Base-by-base conservation (phyloP, 1,140 invertebrate species). In the Bombus superbus region DNA sequence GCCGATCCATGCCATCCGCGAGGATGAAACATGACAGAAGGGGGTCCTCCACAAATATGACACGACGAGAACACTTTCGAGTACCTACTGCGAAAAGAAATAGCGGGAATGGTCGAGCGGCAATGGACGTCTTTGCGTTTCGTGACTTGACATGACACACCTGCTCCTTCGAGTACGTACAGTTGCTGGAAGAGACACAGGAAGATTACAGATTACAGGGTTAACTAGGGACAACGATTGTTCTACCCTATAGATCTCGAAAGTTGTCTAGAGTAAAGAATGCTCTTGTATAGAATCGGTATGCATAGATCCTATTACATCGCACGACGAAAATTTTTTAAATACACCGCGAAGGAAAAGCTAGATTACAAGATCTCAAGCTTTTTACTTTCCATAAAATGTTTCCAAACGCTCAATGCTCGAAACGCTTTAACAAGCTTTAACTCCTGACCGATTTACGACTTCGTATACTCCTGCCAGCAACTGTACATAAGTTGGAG, bases 91-190 rank as follows among this genome's bases (percentile, higher is more conserved):
- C 44, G 47, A 69, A 38, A 59, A 44, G 47, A 40, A 66, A 83
- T 81, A 68, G 71, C 77, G 57, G 59, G 35, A 66, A 72, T 10
- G 6, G 28, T 71, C n/a, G 47, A n/a, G 25, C n/a, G 13, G 47
- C 40, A 28, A 69, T 47, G 71, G 40, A 62, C 28, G 68, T 79
- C 47, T 71, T 44, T 22, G 15, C 59, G 57, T 74, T 82, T 28
- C 47, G 47, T n/a, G 64, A 59, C 42, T 86, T 22, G 80, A 86
- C 62, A 40, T 57, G 81, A 86, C 80, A 82, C 80, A 86, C 81
- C 81, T 86, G 85, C 42, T 66, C 47, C 38, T 38, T 57, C 72
- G 8, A 68, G 38, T 53, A 74, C 62, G 59, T 62, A 66, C n/a
- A 66, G 64, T 66, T 15, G 38, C 15, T 62, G 28, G 11, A 62